A percentile compares a stretch with the other conserved stretches of the same genome.
Evolutionary conservation across 2,113 vertebrate genomes (phyloP).

Genomic region (Entelurus aequoreus): DNA sequence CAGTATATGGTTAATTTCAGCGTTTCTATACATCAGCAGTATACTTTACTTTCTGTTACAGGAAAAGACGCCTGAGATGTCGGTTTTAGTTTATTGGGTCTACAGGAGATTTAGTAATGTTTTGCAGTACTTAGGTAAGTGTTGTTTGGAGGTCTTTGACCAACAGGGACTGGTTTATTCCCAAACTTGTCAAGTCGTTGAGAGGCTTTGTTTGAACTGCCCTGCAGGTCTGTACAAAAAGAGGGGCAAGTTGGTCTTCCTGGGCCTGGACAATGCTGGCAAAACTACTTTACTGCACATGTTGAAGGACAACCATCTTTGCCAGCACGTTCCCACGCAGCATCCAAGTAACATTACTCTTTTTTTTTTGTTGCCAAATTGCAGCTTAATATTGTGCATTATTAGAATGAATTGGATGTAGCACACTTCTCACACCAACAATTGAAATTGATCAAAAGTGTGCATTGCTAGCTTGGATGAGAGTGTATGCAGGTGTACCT

Average conservation of each 20-base stretch:
- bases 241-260: constrained; percentile 90
- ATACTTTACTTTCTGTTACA: constrained; percentile 31
- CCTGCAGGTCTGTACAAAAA: constrained; percentile 89
- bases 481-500: no score
- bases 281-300: constrained; percentile 97
- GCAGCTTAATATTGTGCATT: no score
- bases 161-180: not conserved
- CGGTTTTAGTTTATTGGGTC: constrained; percentile 93
- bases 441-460: no score
- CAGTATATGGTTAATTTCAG: no score
- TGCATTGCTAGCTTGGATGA: no score
- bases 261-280: constrained; percentile 94
- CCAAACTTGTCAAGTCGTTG: not conserved
- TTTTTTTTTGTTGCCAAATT: not conserved
- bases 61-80: constrained; percentile 77
- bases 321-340: constrained; percentile 91
- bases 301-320: constrained; percentile 93
- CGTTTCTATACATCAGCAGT: no score
- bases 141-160: not conserved
- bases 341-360: constrained; percentile 81
- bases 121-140: constrained; percentile 89
- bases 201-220: not conserved
- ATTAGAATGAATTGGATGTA: no score
- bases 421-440: no score
- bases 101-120: constrained; percentile 92